Conservation (phyloP, 2,113 vertebrate genomes). For the Dicerorhinus sumatrensis region DNA sequence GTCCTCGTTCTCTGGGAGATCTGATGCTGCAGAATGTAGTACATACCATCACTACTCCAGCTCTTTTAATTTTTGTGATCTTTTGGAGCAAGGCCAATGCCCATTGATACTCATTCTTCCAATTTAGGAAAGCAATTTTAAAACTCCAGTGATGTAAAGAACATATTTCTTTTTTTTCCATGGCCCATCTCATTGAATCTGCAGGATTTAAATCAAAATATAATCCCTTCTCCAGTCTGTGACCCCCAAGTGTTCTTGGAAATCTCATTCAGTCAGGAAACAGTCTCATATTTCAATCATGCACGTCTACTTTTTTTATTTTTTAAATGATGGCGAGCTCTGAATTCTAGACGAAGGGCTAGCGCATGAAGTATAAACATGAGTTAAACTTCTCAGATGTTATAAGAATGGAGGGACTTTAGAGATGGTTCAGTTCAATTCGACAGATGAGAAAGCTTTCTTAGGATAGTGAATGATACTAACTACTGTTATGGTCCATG, state of each 20-base stretch:
- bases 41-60: too few species aligned
- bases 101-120: not conserved
- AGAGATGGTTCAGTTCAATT: not conserved
- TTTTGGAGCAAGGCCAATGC: not conserved
- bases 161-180: not conserved
- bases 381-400: not conserved
- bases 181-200: not conserved
- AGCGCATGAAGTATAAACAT: not conserved
- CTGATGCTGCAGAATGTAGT: not conserved
- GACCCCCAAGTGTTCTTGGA: constrained; percentile 22
- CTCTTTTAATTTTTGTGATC: not conserved
- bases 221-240: not conserved
- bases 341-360: not conserved
- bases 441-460: not conserved
- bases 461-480: not conserved
- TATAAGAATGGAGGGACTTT: not conserved
- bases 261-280: constrained; percentile 13
- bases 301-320: not conserved
- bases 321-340: not conserved
- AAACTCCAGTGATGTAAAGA: constrained; percentile 30
- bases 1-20: not conserved
- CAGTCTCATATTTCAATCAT: constrained; percentile 9
- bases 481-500: not conserved
- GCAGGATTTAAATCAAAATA: constrained; percentile 49
- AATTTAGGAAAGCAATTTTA: constrained; percentile 40